phyloP scores from a whole-genome alignment of 2,888 invertebrate species.

The Habrosyne pyritoides region DNA sequence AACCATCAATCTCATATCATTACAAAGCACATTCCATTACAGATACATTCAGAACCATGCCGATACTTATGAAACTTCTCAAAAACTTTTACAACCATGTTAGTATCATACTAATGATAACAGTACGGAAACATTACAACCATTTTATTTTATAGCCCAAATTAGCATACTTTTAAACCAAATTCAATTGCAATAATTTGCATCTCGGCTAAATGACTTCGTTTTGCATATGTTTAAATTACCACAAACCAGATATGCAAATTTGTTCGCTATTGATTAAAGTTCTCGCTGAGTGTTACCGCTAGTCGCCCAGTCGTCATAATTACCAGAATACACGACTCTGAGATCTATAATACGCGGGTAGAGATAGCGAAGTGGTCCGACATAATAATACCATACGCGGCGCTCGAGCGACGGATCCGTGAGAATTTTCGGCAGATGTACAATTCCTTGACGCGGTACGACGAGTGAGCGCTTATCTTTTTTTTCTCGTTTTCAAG shows the following conservation, averaged over 20 bases:
- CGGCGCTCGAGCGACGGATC: constrained; percentile 58
- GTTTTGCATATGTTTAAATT: constrained; percentile 45
- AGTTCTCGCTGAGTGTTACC: constrained; percentile 63
- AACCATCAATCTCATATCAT: not conserved
- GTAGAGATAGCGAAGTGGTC: constrained; percentile 66
- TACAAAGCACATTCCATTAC: not conserved
- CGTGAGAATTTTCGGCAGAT: constrained; percentile 85
- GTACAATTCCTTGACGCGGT: constrained; percentile 81
- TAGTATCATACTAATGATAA: not conserved
- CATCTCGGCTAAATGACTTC: constrained; percentile 16
- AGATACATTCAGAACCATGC: not conserved
- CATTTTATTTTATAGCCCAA: not conserved
- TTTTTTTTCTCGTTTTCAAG: constrained; percentile 59
- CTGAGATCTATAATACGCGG: constrained; percentile 66
- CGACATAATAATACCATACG: constrained; percentile 76
- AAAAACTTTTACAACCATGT: not conserved
- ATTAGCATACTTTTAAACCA: constrained; percentile 7
- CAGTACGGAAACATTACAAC: not conserved
- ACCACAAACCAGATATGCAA: constrained; percentile 69
- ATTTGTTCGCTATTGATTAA: constrained; percentile 67
- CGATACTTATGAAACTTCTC: not conserved
- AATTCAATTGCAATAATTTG: constrained; percentile 22
- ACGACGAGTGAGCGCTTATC: constrained; percentile 78
- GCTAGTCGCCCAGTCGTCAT: constrained; percentile 73
- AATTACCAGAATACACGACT: constrained; percentile 57